phyloP scores from a whole-genome alignment of 2,797 vertebrate species.

The Thripadectes ignobilis region DNA sequence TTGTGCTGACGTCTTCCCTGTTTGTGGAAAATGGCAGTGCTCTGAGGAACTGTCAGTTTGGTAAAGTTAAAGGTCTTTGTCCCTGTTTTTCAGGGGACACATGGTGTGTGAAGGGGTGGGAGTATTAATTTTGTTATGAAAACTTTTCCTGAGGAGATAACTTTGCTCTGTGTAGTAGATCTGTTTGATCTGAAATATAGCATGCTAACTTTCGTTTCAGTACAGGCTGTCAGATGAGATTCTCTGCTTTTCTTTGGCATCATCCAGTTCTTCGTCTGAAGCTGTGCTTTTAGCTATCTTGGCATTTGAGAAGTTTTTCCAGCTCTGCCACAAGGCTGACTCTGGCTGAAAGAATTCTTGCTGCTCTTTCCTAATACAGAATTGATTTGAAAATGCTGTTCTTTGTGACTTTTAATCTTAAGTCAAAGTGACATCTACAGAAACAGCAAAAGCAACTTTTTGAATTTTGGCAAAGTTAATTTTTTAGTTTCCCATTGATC shows the following conservation, averaged over 20 bases:
- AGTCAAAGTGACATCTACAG: neutral
- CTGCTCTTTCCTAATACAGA: neutral
- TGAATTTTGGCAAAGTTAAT: neutral
- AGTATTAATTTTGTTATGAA: neutral
- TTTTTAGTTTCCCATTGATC: neutral
- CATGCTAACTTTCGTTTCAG: neutral
- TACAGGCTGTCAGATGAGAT: neutral
- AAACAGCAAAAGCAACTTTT: neutral
- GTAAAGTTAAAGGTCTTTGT: neutral
- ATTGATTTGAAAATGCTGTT: neutral
- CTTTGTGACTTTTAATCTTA: neutral
- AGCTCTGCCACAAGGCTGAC: neutral
- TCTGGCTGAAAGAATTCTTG: neutral
- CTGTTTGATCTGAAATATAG: neutral
- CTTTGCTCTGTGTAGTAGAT: neutral
- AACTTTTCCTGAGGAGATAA: neutral
- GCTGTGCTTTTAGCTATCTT: neutral
- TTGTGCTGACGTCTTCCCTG: neutral
- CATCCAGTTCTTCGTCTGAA: neutral
- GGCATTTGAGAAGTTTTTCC: constrained; percentile 4
- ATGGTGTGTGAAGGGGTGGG: neutral
- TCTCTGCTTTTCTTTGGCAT: neutral
- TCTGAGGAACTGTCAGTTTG: neutral
- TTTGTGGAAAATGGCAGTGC: neutral
- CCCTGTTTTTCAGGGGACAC: neutral